Evolutionary conservation across 2,797 vertebrate species (phyloP), one percentile per base, ranked within the genome.

Genomic region (Gorsachius magnificus): DNA sequence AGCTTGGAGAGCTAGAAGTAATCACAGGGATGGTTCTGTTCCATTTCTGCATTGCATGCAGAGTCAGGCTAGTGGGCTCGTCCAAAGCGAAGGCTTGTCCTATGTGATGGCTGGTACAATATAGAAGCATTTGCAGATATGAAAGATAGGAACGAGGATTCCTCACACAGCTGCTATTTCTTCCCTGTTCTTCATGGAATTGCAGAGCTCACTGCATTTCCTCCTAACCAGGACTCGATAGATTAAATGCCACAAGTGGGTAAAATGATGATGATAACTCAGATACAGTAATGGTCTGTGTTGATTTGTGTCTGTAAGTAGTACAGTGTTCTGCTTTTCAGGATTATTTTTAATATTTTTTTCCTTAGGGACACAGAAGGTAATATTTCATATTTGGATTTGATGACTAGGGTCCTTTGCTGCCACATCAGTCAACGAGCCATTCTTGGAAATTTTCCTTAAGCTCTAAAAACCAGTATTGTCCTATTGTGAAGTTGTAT

Each of bases 61-160:
- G 50, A 53, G n/a, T 33, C 65, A 81, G 53, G 22, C 8, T 45
- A 26, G 38, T 21, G 46, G 38, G 8, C 17, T 79, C 10, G 3
- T 21, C 46, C 58, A 15, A 81, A 83, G 28, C 2, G 1, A 63
- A 29, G n/a, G 4, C 14, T 90, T 14, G 3, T 74, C 46, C 26
- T 57, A 13, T 13, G 53, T 61, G n/a, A n/a, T 11, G 29, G 33
- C 33, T 82, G 48, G 15, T 56, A 26, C 33, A 48, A 18, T 8
- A 24, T 1, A 48, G 25, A 15, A 63, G 36, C 5, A 31, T 61
- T 35, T 75, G 18, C 53, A 54, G 24, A 13, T 26, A 0, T 50
- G 13, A 1, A 1, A 35, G 45, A 10, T 15, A 57, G 46, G 20
- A 66, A 61, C 0, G 0, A 90, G 29, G 35, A 51, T 64, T 86